Conservation (phyloP, 2,113 vertebrate genomes). For the Geothlypis trichas region DNA sequence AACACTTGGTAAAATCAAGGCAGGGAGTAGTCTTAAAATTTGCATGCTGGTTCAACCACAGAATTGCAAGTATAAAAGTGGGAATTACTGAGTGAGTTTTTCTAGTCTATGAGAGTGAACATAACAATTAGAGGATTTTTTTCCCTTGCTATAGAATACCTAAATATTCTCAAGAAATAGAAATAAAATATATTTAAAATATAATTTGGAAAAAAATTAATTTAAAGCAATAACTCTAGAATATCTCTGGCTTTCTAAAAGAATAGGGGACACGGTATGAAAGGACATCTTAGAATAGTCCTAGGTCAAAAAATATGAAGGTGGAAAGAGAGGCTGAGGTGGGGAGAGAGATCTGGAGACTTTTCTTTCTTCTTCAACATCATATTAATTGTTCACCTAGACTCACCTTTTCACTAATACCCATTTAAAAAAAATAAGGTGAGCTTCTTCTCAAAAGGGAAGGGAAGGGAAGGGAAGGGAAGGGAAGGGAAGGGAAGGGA, state of each 20-base stretch:
- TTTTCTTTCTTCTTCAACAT: neutral
- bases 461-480: no score
- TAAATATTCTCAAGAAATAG: neutral
- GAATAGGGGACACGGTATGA: neutral
- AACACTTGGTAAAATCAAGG: conserved; percentile 25
- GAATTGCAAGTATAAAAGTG: conserved; percentile 46
- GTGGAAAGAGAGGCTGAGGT: neutral
- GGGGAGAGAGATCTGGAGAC: neutral
- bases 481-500: no score
- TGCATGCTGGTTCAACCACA: conserved; percentile 55
- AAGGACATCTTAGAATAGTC: neutral
- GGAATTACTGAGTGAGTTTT: conserved; percentile 42
- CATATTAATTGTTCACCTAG: neutral
- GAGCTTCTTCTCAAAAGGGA: neutral
- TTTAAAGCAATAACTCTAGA: neutral
- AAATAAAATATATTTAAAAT: neutral
- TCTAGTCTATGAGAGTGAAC: conserved; percentile 23
- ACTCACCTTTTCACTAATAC: neutral
- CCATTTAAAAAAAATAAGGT: neutral
- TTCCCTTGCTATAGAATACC: neutral
- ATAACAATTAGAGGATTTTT: conserved; percentile 15
- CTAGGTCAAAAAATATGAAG: neutral
- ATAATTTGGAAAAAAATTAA: neutral
- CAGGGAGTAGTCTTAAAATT: conserved; percentile 48
- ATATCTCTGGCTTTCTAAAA: neutral